Evolutionary conservation across 2,797 vertebrate species (phyloP), one percentile per base, ranked within the genome.

Genomic region (Melanotaenia trifasciata): DNA sequence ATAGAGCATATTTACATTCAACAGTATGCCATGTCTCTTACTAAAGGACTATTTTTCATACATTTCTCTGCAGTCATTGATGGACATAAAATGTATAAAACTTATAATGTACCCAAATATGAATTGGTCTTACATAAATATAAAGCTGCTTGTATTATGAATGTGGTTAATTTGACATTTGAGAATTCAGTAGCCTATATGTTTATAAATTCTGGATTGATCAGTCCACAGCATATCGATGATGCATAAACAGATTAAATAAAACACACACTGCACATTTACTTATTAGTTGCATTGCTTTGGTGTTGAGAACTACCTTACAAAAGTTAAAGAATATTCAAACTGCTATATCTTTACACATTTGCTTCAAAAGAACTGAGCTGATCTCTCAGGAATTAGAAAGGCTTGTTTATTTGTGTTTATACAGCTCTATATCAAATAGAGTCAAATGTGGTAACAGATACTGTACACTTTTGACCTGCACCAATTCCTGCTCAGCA

Each of bases 201-300:
- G 20, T 28, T 8, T 63, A 43, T 12, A 40, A 45, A 67, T 59
- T 16, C 4, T 68, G 35, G 22, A n/a, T 8, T 57, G 58, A 84
- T 82, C 47, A 67, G 1, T 74, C 51, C 61, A 58, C 58, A 47
- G 18, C 32, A 40, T 57, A 67, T 67, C 47, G 51, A 65, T 38
- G 35, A 51, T 38, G 26, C 5, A 51, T 33, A 28, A 65, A 63
- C 47, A 30, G 3, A 28, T 58, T 32, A 3, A 70, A 53, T 32
- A 22, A 10, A 30, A 71, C 57, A 33, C 20, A 72, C 62, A 56
- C 33, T 18, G 28, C 57, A 68, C 33, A 53, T 58, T 65, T 6
- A 26, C 45, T 64, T 6, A 54, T 40, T 57, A 13, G 66, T 35
- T 56, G 32, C 16, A 65, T 36, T 63, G 32, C 1, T 6, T 16